A percentile compares a stretch with the other conserved stretches of the same genome.
These are phyloP conservation scores for fruit fly (Drosophila melanogaster) DNA, from an alignment of 1,140 invertebrate genomes.

Conservation along the genomic window Release_6_plus_ISO1_MT NT_037436.4:730501-731000, in stretches of 20 bases:
- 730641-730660: slow-evolving; percentile 41
- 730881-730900: no score
- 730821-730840: background rate
- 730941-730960: background rate
- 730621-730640: slow-evolving; percentile 60
- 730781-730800: slow-evolving; percentile 77
- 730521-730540: slow-evolving; percentile 57
- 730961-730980: no score
- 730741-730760: slow-evolving; percentile 56
- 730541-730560: slow-evolving; percentile 41
- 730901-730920: background rate
- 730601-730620: slow-evolving; percentile 49
- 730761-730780: slow-evolving; percentile 75
- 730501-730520: slow-evolving; percentile 55
- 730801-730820: slow-evolving; percentile 31
- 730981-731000: background rate
- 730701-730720: slow-evolving; percentile 31
- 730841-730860: slow-evolving; percentile 8
- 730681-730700: slow-evolving; percentile 78
- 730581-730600: slow-evolving; percentile 46
- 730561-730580: slow-evolving; percentile 27
- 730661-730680: slow-evolving; percentile 75
- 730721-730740: slow-evolving; percentile 31
- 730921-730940: no score
- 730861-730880: background rate